phyloP scores from a whole-genome alignment of 1,140 invertebrate species.

The Brachionus rotundiformis region DNA sequence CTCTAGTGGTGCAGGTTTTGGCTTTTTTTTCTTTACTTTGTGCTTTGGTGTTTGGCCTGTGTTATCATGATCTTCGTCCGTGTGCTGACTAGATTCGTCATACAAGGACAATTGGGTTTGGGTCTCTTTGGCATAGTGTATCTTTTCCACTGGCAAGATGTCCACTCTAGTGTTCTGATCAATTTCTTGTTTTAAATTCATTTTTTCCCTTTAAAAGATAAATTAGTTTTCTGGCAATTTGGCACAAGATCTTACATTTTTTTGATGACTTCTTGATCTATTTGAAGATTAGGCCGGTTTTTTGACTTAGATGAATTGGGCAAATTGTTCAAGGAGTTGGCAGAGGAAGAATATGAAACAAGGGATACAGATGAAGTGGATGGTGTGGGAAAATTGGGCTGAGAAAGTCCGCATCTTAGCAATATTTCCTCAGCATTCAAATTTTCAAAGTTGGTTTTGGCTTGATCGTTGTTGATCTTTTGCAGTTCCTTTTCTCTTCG shows the following conservation, averaged over 20 bases:
- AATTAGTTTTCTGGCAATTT: not conserved
- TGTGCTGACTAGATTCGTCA: not conserved
- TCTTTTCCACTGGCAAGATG: conserved; percentile 42
- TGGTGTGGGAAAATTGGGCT: not conserved
- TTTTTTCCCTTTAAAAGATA: conserved; percentile 26
- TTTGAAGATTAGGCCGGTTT: conserved; percentile 4
- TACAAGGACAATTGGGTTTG: not conserved
- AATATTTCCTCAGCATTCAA: conserved; percentile 43
- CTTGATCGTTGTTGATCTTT: not conserved
- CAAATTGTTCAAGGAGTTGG: not conserved
- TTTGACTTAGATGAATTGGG: not conserved
- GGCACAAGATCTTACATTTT: not conserved
- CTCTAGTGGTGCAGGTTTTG: not conserved
- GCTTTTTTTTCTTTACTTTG: conserved; percentile 29
- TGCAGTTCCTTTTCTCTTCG: conserved; percentile 19
- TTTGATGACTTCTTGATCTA: not conserved
- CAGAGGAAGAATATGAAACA: not conserved
- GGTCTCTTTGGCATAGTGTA: conserved; percentile 46
- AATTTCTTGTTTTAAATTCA: conserved; percentile 8
- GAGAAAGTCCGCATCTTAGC: not conserved
- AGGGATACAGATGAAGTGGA: conserved; percentile 13
- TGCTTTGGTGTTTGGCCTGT: not conserved
- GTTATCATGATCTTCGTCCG: not conserved
- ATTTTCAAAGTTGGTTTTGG: not conserved
- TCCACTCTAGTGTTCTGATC: conserved; percentile 14